Evolutionary conservation across 64 coral and sea anemone genomes (phyloP).

Genomic region (Pocillopora damicornis): DNA sequence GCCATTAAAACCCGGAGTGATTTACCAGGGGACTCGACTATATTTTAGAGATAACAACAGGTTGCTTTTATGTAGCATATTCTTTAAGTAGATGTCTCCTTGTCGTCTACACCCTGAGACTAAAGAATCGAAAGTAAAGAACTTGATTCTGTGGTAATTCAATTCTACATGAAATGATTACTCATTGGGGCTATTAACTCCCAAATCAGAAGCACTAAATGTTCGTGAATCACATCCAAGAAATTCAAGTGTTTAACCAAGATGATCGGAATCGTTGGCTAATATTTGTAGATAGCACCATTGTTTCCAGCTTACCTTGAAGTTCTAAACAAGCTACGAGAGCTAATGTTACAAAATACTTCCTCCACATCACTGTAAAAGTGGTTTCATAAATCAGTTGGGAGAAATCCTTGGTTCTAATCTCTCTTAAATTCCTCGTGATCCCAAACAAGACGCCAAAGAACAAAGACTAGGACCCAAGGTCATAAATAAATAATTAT

Average conservation of each 20-base stretch:
- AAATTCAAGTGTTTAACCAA: background rate
- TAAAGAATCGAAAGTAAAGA: background rate
- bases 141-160: background rate
- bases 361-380: conserved; percentile 44
- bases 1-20: background rate
- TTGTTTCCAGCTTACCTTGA: conserved; percentile 38
- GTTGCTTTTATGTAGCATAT: conserved; percentile 10
- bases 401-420: conserved; percentile 29
- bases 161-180: background rate
- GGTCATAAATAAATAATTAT: conserved; percentile 83
- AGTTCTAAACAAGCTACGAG: conserved; percentile 36
- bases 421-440: conserved; percentile 9
- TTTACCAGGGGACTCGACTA: background rate
- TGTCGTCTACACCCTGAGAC: background rate
- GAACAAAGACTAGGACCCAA: conserved; percentile 49
- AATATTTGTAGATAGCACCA: conserved; percentile 13
- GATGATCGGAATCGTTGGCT: background rate
- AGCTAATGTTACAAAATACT: conserved; percentile 13
- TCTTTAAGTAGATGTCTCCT: background rate
- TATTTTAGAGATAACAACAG: conserved; percentile 36
- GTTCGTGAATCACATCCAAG: background rate
- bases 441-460: conserved; percentile 29
- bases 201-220: background rate
- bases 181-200: background rate
- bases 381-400: conserved; percentile 25